These are phyloP conservation scores for Rugalucina vietnamica DNA, from an alignment of 2,888 invertebrate species.

Conservation along the genomic window DNA sequence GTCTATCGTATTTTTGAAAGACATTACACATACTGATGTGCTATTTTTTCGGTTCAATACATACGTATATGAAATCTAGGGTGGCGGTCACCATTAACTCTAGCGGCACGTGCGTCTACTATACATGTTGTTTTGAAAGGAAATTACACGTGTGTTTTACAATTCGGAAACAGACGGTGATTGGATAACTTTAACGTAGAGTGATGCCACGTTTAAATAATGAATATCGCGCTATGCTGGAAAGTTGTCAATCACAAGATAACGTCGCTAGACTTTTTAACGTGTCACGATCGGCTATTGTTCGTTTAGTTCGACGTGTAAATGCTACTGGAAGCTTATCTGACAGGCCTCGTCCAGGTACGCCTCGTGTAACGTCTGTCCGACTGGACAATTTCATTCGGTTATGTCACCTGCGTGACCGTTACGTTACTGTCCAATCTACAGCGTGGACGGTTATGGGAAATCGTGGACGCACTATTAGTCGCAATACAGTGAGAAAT, in stretches of 20 bases:
- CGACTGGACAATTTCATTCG: slow-evolving; percentile 28
- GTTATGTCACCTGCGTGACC: slow-evolving; percentile 24
- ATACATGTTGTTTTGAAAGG: too few relatives aligned
- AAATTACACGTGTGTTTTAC: too few relatives aligned
- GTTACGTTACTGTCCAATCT: slow-evolving; percentile 23
- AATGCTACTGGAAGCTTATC: not conserved
- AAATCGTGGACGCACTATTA: slow-evolving; percentile 20
- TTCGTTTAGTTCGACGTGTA: not conserved
- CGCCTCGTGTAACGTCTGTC: not conserved
- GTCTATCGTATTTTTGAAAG: too few relatives aligned
- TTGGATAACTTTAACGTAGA: too few relatives aligned
- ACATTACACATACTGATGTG: too few relatives aligned
- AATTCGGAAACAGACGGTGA: too few relatives aligned
- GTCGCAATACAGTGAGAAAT: slow-evolving; percentile 34
- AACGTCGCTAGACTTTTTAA: not conserved
- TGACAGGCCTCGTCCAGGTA: not conserved
- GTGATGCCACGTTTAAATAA: not conserved
- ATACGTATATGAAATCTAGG: too few relatives aligned
- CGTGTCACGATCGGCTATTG: not conserved
- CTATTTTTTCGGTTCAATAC: too few relatives aligned
- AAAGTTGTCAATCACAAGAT: not conserved
- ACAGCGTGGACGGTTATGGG: slow-evolving; percentile 26
- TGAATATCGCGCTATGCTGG: not conserved
- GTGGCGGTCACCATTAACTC: too few relatives aligned
- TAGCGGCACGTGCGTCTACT: too few relatives aligned